Percentiles rank a stretch among this genome's conserved stretches.
Conservation (phyloP, 1,140 invertebrate species). For the Nephotettix cincticeps region DNA sequence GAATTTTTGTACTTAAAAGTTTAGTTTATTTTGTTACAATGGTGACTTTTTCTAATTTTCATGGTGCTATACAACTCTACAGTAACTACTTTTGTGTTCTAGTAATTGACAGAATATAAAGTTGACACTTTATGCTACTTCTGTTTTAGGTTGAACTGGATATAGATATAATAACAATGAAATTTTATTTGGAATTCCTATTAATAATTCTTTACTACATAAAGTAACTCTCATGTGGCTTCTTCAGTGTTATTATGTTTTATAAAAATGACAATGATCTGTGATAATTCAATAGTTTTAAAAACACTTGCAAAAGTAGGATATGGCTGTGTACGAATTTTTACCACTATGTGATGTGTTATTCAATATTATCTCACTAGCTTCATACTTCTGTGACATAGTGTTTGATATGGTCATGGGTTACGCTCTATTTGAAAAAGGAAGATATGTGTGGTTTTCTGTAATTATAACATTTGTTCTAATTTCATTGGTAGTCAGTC, state of each 20-base stretch:
- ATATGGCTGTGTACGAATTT: slow-evolving; percentile 56
- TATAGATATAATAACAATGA: background rate
- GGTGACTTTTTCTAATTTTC: background rate
- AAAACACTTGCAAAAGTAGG: background rate
- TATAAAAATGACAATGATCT: background rate
- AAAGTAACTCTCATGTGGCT: background rate
- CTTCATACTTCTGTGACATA: slow-evolving; percentile 89
- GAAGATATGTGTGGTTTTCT: slow-evolving; percentile 58
- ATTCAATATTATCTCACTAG: slow-evolving; percentile 87
- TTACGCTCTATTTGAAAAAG: slow-evolving; percentile 72
- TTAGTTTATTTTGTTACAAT: background rate
- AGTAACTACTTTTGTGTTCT: background rate
- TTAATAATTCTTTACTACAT: too few species aligned
- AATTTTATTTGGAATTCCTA: background rate
- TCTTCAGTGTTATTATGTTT: slow-evolving; percentile 4
- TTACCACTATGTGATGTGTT: slow-evolving; percentile 84
- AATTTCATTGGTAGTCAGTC: slow-evolving; percentile 70
- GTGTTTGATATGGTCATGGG: slow-evolving; percentile 85
- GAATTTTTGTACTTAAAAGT: background rate
- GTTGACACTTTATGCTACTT: background rate
- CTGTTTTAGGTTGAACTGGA: background rate
- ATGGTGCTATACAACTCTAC: background rate
- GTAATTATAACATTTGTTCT: slow-evolving; percentile 66
- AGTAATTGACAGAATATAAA: background rate
- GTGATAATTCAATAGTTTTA: background rate